Evolutionary conservation across 2,113 vertebrate species (phyloP).

Genomic region (Cavia porcellus): DNA sequence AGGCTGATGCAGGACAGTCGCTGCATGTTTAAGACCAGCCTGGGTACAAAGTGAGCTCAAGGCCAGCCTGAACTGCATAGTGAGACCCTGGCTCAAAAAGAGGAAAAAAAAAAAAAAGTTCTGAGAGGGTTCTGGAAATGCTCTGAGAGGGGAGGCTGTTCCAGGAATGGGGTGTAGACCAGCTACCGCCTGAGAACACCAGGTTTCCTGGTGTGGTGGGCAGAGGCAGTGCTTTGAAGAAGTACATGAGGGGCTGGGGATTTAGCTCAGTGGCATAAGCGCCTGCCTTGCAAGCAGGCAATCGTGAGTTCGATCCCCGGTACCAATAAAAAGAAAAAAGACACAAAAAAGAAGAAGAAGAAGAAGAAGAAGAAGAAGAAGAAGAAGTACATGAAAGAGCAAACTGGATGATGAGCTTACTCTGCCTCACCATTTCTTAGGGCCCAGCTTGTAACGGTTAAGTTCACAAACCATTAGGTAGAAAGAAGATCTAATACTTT

Average conservation of each 20-base stretch:
- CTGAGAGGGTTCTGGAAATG: neutral
- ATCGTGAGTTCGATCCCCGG: no score
- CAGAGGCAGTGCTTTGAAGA: neutral
- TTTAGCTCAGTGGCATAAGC: no score
- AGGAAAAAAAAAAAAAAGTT: no score
- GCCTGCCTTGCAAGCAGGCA: no score
- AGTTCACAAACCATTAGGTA: neutral
- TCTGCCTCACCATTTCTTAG: slow-evolving; percentile 31
- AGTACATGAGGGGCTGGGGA: neutral
- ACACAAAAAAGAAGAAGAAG: no score
- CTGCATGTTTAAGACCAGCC: no score
- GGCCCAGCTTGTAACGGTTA: neutral
- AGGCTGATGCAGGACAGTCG: no score
- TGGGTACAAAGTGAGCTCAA: no score
- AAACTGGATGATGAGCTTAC: neutral
- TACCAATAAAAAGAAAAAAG: no score
- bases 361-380: no score
- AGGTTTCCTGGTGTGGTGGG: neutral
- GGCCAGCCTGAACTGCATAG: no score
- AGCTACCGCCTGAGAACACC: neutral
- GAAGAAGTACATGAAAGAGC: neutral
- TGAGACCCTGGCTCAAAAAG: no score
- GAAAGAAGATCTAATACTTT: neutral
- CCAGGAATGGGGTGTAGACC: neutral
- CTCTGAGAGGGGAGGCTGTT: neutral